A percentile compares a stretch with the other conserved stretches of the same genome.
These are phyloP conservation scores for Drosophila sp. DNA, from an alignment of 1,140 invertebrate species.

Conservation along the genomic window DNA sequence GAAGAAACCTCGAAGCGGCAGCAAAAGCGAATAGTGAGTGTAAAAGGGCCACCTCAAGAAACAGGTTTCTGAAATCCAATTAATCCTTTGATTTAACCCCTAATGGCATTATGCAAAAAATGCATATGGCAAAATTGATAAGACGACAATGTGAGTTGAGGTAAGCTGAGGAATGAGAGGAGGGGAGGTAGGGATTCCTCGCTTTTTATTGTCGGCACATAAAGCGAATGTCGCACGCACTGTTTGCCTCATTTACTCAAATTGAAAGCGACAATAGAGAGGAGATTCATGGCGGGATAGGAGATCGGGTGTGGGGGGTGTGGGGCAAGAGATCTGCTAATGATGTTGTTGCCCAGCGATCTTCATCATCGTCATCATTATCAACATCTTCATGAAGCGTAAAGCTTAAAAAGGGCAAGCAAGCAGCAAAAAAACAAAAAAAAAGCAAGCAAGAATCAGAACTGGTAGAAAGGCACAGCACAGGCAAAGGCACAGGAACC, in stretches of 20 bases:
- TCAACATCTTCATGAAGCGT: slow-evolving; percentile 37
- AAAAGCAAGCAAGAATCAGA: slow-evolving; percentile 43
- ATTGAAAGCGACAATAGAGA: slow-evolving; percentile 66
- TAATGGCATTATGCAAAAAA: slow-evolving; percentile 74
- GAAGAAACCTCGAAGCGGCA: background rate
- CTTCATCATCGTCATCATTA: slow-evolving; percentile 26
- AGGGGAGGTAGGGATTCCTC: slow-evolving; percentile 28
- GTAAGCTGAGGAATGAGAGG: background rate
- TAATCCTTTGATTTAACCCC: slow-evolving; percentile 56
- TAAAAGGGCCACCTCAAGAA: slow-evolving; percentile 36
- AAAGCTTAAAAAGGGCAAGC: slow-evolving; percentile 40
- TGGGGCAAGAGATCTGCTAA: slow-evolving; percentile 42
- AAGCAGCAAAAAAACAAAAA: slow-evolving; percentile 62
- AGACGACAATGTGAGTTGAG: slow-evolving; percentile 12
- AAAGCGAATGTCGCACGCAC: slow-evolving; percentile 80
- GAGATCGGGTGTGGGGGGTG: slow-evolving; percentile 37
- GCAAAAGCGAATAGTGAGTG: slow-evolving; percentile 4
- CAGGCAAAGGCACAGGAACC: slow-evolving; percentile 28
- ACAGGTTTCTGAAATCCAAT: slow-evolving; percentile 79
- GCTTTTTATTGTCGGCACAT: slow-evolving; percentile 64
- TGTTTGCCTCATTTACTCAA: slow-evolving; percentile 78
- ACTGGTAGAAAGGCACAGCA: slow-evolving; percentile 18
- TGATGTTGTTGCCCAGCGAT: slow-evolving; percentile 46
- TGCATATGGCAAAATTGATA: slow-evolving; percentile 79
- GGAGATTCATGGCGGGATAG: slow-evolving; percentile 1